Conservation (phyloP, 2,797 vertebrate genomes). For the Poliocrania exsul region DNA sequence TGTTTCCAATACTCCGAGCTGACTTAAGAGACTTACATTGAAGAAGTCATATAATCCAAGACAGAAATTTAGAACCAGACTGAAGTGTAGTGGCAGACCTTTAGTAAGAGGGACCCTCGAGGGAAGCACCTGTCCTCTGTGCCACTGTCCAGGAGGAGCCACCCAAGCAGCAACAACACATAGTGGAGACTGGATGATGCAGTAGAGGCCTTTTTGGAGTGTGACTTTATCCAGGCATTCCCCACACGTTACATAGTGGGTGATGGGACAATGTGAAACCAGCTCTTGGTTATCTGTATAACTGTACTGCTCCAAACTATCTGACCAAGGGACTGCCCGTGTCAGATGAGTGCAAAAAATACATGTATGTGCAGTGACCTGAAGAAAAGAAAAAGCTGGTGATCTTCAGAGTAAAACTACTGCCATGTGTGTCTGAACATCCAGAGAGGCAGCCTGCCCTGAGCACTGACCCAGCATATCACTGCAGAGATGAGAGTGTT, state of each 20-base stretch:
- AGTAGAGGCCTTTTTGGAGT: neutral
- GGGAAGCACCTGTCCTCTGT: neutral
- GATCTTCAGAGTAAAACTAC: neutral
- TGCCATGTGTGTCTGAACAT: neutral
- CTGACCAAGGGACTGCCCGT: neutral
- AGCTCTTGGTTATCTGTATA: neutral
- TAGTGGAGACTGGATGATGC: neutral
- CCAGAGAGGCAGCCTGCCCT: neutral
- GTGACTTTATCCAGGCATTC: neutral
- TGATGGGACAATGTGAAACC: neutral
- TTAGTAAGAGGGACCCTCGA: neutral
- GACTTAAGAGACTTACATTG: neutral
- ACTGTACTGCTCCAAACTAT: neutral
- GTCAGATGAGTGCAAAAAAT: neutral
- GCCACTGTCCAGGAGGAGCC: neutral
- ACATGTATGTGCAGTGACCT: rapidly evolving
- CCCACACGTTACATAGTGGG: neutral
- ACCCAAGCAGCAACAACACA: neutral
- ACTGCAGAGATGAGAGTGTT: neutral
- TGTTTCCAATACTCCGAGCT: neutral
- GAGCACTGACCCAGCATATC: neutral
- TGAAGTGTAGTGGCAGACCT: neutral
- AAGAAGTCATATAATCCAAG: neutral
- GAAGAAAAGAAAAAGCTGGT: neutral
- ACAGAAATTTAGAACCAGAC: neutral